Conservation (phyloP, 2,888 invertebrate genomes). For the Oxytorus armatus region DNA sequence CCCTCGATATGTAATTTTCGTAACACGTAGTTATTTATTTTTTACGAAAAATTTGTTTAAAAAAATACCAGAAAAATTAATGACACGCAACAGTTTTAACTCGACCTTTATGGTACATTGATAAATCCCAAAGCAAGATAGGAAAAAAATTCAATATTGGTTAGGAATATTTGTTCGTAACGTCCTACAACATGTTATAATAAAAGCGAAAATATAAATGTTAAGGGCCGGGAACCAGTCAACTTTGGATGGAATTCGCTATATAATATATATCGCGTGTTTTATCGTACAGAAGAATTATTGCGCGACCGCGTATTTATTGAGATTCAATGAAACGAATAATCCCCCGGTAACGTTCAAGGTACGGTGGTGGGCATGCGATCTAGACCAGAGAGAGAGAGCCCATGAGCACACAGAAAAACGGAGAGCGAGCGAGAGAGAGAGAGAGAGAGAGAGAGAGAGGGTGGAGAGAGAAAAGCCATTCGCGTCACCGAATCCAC, state of each 20-base stretch:
- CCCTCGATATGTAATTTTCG: too few relatives aligned
- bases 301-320: conserved; percentile 69
- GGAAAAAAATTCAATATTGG: too few relatives aligned
- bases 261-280: neutral
- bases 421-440: neutral
- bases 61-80: too few relatives aligned
- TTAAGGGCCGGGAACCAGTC: too few relatives aligned
- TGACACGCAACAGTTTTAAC: too few relatives aligned
- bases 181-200: too few relatives aligned
- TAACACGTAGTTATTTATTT: too few relatives aligned
- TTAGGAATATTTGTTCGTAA: too few relatives aligned
- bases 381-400: neutral
- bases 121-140: too few relatives aligned
- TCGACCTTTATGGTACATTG: too few relatives aligned
- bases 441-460: conserved; percentile 14
- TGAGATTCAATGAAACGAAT: conserved; percentile 72
- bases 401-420: neutral
- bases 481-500: conserved; percentile 45
- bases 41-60: too few relatives aligned
- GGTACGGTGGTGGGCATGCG: neutral
- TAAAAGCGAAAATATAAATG: too few relatives aligned
- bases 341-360: conserved; percentile 19
- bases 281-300: conserved; percentile 54
- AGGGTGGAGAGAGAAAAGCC: neutral
- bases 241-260: neutral